Evolutionary conservation across 2,797 vertebrate species (phyloP).

Genomic region (Semotilus atromaculatus): DNA sequence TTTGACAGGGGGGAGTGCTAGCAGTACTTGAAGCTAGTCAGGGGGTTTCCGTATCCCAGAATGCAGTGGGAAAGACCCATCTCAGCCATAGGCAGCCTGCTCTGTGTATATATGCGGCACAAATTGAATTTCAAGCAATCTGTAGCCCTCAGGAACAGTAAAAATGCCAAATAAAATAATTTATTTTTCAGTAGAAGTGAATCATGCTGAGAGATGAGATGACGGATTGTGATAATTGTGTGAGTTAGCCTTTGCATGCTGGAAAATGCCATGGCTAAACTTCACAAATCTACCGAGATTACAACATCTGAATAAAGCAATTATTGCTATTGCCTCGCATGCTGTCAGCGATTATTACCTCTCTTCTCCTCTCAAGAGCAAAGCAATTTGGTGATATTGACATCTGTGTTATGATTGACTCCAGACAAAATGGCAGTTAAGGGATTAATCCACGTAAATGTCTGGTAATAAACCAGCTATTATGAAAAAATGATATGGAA

Average conservation of each 20-base stretch:
- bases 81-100: conserved; percentile 64
- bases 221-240: conserved; percentile 69
- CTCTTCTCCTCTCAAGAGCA: conserved; percentile 25
- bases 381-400: conserved; percentile 28
- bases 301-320: conserved; percentile 44
- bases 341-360: conserved; percentile 16
- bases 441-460: conserved; percentile 27
- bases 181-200: conserved; percentile 56
- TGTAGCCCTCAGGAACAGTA: conserved; percentile 71
- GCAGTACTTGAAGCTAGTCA: conserved; percentile 60
- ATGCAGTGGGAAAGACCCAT: conserved; percentile 64
- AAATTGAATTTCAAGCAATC: conserved; percentile 78
- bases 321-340: conserved; percentile 17
- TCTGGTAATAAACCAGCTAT: conserved; percentile 8
- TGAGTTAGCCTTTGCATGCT: conserved; percentile 52
- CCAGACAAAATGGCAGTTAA: conserved; percentile 25
- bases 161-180: conserved; percentile 65
- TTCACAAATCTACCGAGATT: conserved; percentile 45
- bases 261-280: conserved; percentile 42
- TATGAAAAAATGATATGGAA: conserved; percentile 15
- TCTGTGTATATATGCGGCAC: conserved; percentile 67
- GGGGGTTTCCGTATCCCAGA: conserved; percentile 62
- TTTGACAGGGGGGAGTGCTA: conserved; percentile 73
- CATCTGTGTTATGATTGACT: conserved; percentile 28
- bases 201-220: conserved; percentile 68